Conservation (phyloP, 2,113 vertebrate species). For the Carettochelys insculpta region DNA sequence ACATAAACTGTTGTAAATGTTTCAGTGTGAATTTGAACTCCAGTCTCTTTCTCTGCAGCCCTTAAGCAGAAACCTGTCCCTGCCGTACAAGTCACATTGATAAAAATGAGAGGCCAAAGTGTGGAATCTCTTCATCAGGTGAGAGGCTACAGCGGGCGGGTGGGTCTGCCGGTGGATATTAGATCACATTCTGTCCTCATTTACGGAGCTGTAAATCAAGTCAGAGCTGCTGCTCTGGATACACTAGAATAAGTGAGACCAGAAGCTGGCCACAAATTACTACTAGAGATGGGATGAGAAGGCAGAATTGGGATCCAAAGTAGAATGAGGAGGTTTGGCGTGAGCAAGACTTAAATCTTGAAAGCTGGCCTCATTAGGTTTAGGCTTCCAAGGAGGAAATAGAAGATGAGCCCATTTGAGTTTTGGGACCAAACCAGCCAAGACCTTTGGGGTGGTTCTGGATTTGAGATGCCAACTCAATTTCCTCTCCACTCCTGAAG, state of each 20-base stretch:
- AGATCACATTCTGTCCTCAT: neutral
- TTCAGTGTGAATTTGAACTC: neutral
- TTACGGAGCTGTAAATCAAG: neutral
- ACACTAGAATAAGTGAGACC: neutral
- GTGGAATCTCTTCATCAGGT: constrained; percentile 80
- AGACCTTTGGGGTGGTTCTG: neutral
- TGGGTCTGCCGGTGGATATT: neutral
- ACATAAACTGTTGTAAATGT: neutral
- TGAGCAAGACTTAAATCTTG: neutral
- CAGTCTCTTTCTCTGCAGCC: constrained; percentile 63
- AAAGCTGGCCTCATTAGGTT: neutral
- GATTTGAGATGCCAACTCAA: neutral
- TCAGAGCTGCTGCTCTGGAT: neutral
- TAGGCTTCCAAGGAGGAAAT: neutral
- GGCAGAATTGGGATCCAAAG: neutral
- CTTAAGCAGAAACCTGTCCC: constrained; percentile 25
- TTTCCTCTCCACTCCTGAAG: constrained; percentile 5
- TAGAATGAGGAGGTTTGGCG: neutral
- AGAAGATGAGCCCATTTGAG: neutral
- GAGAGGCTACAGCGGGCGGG: neutral
- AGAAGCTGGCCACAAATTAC: neutral
- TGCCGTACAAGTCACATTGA: constrained; percentile 35
- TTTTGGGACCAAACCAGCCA: neutral
- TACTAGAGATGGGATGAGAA: neutral
- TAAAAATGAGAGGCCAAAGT: constrained; percentile 64